These are phyloP conservation scores for Hypotaenidia okinawae DNA, from an alignment of 2,797 vertebrate genomes.

Conservation along the genomic window DNA sequence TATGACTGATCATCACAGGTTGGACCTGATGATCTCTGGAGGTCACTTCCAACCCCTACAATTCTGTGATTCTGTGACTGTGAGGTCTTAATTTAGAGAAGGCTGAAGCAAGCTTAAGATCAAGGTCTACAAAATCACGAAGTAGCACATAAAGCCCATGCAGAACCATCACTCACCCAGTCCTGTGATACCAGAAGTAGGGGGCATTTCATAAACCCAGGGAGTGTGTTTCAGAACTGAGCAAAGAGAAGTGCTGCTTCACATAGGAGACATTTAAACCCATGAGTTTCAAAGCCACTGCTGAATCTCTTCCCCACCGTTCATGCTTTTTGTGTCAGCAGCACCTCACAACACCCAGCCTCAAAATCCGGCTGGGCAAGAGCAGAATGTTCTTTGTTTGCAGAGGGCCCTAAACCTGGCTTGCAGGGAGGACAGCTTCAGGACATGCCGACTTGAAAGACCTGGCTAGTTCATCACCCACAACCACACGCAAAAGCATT, in stretches of 20 bases:
- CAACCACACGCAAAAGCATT: background rate
- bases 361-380: background rate
- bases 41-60: no score
- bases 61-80: background rate
- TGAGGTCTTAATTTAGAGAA: background rate
- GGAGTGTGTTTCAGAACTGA: background rate
- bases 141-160: background rate
- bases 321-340: background rate
- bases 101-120: background rate
- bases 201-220: background rate
- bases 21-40: no score
- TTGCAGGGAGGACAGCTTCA: background rate
- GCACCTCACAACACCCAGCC: background rate
- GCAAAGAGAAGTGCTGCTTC: background rate
- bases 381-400: background rate
- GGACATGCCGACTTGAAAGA: background rate
- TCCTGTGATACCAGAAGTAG: background rate
- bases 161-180: background rate
- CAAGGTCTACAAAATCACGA: background rate
- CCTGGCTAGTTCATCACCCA: background rate
- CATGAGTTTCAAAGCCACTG: background rate
- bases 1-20: background rate
- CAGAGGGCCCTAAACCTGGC: background rate
- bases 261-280: background rate
- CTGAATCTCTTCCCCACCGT: background rate